Conservation (phyloP, 2,113 vertebrate species). For the Cinclus mexicanus region DNA sequence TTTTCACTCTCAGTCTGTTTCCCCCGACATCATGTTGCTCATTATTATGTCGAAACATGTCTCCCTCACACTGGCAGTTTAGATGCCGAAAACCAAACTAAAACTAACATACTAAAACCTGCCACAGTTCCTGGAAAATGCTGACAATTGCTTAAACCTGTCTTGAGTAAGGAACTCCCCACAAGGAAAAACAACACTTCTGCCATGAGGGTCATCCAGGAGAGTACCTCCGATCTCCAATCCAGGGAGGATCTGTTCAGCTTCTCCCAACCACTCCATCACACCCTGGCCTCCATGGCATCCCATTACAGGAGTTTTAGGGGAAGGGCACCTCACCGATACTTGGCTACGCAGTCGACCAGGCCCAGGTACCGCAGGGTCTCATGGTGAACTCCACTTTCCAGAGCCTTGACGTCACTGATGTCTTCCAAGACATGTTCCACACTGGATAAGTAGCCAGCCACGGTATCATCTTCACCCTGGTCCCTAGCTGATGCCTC, state of each 20-base stretch:
- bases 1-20: background rate
- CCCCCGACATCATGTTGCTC: background rate
- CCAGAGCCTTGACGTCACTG: constrained; percentile 82
- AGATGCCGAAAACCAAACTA: background rate
- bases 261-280: background rate
- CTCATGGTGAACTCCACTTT: constrained; percentile 87
- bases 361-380: constrained; percentile 85
- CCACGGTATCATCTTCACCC: constrained; percentile 5
- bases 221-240: background rate
- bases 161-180: background rate
- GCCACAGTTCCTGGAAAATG: background rate
- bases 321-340: constrained; percentile 78
- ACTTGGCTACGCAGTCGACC: constrained; percentile 91
- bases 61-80: background rate
- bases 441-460: constrained; percentile 85
- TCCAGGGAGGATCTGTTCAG: background rate
- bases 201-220: background rate
- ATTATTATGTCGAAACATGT: background rate
- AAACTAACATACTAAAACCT: background rate
- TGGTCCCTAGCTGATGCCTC: background rate
- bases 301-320: background rate
- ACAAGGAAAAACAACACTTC: background rate
- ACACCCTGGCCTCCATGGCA: accelerated
- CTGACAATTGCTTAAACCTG: background rate
- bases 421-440: constrained; percentile 83